A percentile compares a stretch with the other conserved stretches of the same genome.
Evolutionary conservation across 2,113 vertebrate species (phyloP).

Genomic region (Ramphastos sulfuratus): DNA sequence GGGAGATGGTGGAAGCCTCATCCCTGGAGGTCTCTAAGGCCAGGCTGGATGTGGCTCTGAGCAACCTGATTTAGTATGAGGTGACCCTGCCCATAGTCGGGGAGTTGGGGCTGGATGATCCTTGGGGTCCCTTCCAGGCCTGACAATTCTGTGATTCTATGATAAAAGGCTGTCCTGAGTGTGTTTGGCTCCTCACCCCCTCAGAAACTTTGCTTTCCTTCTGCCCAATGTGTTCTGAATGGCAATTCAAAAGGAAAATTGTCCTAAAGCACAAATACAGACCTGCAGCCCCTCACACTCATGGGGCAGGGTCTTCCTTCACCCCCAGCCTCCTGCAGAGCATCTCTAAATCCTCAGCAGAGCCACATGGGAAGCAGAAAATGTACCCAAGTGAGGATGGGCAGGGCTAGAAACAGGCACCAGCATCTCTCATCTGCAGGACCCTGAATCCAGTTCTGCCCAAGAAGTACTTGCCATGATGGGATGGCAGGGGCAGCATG

Average conservation of each 20-base stretch:
- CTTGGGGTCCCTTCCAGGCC: too few species aligned
- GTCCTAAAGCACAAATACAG: rapidly evolving
- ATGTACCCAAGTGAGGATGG: rapidly evolving
- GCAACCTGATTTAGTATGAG: too few species aligned
- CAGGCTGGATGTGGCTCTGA: too few species aligned
- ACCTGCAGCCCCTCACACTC: too few species aligned
- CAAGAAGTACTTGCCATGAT: rapidly evolving
- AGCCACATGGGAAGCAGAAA: not conserved
- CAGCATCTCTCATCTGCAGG: rapidly evolving
- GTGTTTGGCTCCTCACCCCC: not conserved
- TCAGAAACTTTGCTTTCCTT: not conserved
- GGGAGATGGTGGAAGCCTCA: too few species aligned
- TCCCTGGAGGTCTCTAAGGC: too few species aligned
- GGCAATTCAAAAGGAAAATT: not conserved
- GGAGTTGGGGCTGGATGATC: too few species aligned
- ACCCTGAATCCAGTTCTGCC: not conserved
- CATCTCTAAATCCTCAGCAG: not conserved
- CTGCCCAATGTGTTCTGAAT: rapidly evolving
- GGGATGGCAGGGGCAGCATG: not conserved
- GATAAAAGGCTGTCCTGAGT: too few species aligned
- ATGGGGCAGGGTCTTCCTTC: rapidly evolving
- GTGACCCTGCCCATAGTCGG: too few species aligned
- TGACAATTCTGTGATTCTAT: not conserved
- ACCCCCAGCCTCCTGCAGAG: rapidly evolving
- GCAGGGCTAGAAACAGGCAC: not conserved